These are phyloP conservation scores for Batillaria attramentaria DNA, from an alignment of 1,140 invertebrate species.

Conservation along the genomic window DNA sequence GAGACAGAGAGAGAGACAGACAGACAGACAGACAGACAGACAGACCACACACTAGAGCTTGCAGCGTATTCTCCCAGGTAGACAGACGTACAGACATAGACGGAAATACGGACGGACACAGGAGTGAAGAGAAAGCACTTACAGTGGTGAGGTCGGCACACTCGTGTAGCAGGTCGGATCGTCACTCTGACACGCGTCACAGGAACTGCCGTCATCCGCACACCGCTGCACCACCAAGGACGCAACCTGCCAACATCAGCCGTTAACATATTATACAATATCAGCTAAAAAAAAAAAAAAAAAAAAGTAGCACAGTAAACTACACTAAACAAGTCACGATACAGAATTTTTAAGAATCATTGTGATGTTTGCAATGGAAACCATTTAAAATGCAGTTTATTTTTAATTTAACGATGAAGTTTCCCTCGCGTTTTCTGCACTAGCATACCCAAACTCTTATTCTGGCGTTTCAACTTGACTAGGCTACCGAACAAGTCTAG, in stretches of 20 bases:
- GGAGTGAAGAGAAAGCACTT: constrained; percentile 14
- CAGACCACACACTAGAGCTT: not conserved
- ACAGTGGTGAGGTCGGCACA: constrained; percentile 24
- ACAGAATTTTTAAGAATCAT: too few relatives aligned
- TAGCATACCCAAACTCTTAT: too few relatives aligned
- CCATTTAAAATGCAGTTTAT: too few relatives aligned
- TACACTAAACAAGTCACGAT: too few relatives aligned
- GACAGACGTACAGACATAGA: not conserved
- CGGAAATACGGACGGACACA: not conserved
- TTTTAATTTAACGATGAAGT: too few relatives aligned
- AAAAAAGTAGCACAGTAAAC: too few relatives aligned
- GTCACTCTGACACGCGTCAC: constrained; percentile 28
- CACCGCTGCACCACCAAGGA: constrained; percentile 41
- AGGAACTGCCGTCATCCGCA: constrained; percentile 15
- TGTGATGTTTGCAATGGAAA: too few relatives aligned
- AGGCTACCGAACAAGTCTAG: too few relatives aligned
- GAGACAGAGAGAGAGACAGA: constrained; percentile 18
- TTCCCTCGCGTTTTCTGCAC: too few relatives aligned
- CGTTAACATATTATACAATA: constrained; percentile 69
- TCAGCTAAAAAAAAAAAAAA: not conserved
- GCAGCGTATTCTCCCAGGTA: too few relatives aligned
- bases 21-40: not conserved
- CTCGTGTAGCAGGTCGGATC: constrained; percentile 25
- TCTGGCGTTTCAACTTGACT: too few relatives aligned
- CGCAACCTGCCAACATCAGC: constrained; percentile 38